A percentile compares a stretch with the other conserved stretches of the same genome.
These are phyloP conservation scores for Urocitellus parryii DNA, from an alignment of 2,113 vertebrate species.

Conservation along the genomic window DNA sequence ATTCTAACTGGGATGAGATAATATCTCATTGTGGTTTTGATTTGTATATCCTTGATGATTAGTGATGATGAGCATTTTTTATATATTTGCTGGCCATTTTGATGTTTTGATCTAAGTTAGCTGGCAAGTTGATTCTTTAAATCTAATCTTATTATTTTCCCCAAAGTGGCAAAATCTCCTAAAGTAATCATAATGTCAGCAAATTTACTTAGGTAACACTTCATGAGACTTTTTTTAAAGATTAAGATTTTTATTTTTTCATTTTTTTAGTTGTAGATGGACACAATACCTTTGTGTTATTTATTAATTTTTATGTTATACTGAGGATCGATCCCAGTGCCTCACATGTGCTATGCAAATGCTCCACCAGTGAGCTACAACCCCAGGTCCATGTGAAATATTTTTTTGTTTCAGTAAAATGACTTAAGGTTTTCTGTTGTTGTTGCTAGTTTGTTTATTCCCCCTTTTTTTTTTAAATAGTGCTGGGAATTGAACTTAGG, in stretches of 20 bases:
- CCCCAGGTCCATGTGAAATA: neutral
- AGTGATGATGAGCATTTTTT: neutral
- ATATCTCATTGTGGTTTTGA: neutral
- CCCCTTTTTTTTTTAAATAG: too few species aligned
- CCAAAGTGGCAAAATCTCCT: constrained; percentile 9
- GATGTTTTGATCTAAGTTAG: constrained; percentile 66
- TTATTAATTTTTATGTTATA: too few species aligned
- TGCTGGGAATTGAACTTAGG: too few species aligned
- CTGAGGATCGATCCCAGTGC: too few species aligned
- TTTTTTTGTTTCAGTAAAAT: constrained; percentile 57
- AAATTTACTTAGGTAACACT: constrained; percentile 50
- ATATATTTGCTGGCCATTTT: neutral
- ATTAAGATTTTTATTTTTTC: too few species aligned
- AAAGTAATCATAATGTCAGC: neutral
- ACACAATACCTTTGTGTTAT: too few species aligned
- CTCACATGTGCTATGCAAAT: too few species aligned
- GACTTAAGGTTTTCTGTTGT: neutral
- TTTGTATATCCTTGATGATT: neutral
- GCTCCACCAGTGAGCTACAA: too few species aligned
- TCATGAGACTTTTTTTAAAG: neutral
- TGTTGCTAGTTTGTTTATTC: neutral
- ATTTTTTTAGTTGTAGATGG: too few species aligned
- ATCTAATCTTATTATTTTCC: constrained; percentile 48
- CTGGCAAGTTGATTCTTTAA: too few species aligned
- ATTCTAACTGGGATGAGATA: neutral